Base-by-base conservation (phyloP, 2,113 vertebrate genomes). In the Hippocampus abdominalis region DNA sequence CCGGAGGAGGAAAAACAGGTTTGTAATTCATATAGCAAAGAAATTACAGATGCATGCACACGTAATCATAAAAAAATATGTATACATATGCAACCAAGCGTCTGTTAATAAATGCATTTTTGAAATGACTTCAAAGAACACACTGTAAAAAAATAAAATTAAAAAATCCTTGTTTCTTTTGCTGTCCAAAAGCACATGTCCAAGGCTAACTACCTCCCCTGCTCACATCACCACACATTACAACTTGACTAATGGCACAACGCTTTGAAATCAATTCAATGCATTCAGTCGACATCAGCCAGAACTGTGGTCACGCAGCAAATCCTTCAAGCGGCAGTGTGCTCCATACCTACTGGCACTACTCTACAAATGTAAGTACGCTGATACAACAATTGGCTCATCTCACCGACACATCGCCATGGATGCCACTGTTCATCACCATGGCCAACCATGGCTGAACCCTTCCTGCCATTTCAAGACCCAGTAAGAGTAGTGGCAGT, bases 1-100 rank as follows among this genome's bases (percentile, higher is more conserved):
- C 13, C 54, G 36, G 18, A 70, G 67, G 27, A 66, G 69, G 18
- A 18, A 39, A 61, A 68, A 66, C 71, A 62, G 16, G 36, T 8
- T 42, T 70, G 59, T 9, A 64, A 49, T 64, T 69, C 21, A 20
- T 66, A 56, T 53, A 49, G 21, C 36, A 54, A 16, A 63, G 40
- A 51, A 54, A 67, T 40, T 39, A 12, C 64, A 20, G 15, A 56
- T 64, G 42, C 36, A 48, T n/a, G 21, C 21, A 49, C 61, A 2
- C 36, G 15, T 59, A 48, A 11, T 29, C 18, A 42, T 48, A 2
- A 68, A 44, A 32, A 23, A 42, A 23, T 32, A 2, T 2, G 5
- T 16, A 21, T n/a, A 56, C 25, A 63, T 61, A 10, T 32, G 27
- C 27, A 18, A 61, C 27, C 59, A 20, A 61, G 18, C 32, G 21